phyloP scores from a whole-genome alignment of 64 coral and sea anemone species.

The Stichodactyla helianthus region DNA sequence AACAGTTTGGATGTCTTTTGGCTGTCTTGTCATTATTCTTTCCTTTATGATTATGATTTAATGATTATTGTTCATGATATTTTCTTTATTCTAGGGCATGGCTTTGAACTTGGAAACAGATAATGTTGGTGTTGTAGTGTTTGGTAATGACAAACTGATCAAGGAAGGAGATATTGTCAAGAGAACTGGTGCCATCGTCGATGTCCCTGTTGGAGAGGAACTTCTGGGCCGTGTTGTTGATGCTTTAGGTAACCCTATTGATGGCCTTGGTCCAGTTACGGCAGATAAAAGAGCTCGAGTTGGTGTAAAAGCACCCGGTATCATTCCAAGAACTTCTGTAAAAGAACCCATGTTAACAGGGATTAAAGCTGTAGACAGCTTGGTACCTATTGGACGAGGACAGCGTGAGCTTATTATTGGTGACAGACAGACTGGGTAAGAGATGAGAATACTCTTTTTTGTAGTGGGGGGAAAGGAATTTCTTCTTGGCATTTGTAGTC shows the following conservation, averaged over 20 bases:
- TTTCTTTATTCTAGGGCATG: constrained; percentile 65
- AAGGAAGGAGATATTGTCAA: constrained; percentile 99
- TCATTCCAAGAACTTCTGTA: constrained; percentile 97
- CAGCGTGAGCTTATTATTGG: constrained; percentile 99
- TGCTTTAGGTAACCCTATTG: constrained; percentile 97
- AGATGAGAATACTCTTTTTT: background rate
- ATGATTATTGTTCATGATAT: background rate
- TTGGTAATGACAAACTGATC: constrained; percentile 99
- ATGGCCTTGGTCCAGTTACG: constrained; percentile 77
- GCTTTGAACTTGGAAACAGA: constrained; percentile 98
- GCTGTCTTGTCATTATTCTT: too few relatives aligned
- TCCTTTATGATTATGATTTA: background rate
- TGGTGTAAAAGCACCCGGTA: constrained; percentile 94
- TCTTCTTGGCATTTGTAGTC: too few relatives aligned
- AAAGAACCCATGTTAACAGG: constrained; percentile 99
- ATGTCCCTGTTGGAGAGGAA: constrained; percentile 94
- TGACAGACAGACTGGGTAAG: constrained; percentile 97
- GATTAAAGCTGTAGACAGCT: constrained; percentile 98
- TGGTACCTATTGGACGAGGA: constrained; percentile 98
- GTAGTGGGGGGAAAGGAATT: background rate
- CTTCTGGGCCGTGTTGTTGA: constrained; percentile 94
- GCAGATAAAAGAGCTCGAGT: constrained; percentile 61
- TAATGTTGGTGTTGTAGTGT: constrained; percentile 99
- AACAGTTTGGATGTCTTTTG: too few relatives aligned
- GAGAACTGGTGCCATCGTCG: constrained; percentile 98